Evolutionary conservation across 1,140 invertebrate species (phyloP).

Genomic region (Drosophila fuyamai): DNA sequence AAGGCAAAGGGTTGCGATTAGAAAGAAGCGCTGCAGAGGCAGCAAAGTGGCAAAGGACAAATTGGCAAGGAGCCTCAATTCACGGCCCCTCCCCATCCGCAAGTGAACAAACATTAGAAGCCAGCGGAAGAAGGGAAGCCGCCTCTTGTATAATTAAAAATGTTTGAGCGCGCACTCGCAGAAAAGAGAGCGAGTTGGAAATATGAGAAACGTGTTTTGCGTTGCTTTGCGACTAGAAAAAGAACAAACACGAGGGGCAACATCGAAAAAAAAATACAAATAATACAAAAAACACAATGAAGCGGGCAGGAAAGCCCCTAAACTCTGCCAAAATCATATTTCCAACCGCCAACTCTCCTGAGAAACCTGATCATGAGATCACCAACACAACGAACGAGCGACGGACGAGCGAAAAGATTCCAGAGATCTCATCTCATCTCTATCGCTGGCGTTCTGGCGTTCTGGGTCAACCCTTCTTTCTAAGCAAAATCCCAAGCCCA

Average conservation of each 20-base stretch:
- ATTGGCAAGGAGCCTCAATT: conserved; percentile 45
- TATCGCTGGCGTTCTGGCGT: conserved; percentile 27
- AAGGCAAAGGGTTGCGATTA: conserved; percentile 44
- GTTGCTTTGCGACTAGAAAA: conserved; percentile 55
- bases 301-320: conserved; percentile 47
- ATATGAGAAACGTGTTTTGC: conserved; percentile 73
- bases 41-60: conserved; percentile 57
- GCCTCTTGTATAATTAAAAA: conserved; percentile 68
- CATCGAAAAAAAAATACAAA: conserved; percentile 17
- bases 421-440: conserved; percentile 34
- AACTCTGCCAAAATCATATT: conserved; percentile 59
- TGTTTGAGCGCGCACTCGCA: conserved; percentile 34
- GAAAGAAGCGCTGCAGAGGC: conserved; percentile 19
- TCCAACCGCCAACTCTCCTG: conserved; percentile 57
- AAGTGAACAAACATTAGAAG: conserved; percentile 76
- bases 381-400: conserved; percentile 6
- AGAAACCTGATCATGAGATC: conserved; percentile 64
- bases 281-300: conserved; percentile 36
- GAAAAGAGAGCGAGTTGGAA: conserved; percentile 37
- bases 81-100: conserved; percentile 16
- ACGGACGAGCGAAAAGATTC: conserved; percentile 17
- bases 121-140: conserved; percentile 21
- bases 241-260: conserved; percentile 11
- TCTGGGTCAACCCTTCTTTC: conserved; percentile 52
- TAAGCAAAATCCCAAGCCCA: conserved; percentile 49